A percentile compares a stretch with the other conserved stretches of the same genome.
phyloP scores from a whole-genome alignment of 2,888 invertebrate species.

The Bhutanitis thaidina region DNA sequence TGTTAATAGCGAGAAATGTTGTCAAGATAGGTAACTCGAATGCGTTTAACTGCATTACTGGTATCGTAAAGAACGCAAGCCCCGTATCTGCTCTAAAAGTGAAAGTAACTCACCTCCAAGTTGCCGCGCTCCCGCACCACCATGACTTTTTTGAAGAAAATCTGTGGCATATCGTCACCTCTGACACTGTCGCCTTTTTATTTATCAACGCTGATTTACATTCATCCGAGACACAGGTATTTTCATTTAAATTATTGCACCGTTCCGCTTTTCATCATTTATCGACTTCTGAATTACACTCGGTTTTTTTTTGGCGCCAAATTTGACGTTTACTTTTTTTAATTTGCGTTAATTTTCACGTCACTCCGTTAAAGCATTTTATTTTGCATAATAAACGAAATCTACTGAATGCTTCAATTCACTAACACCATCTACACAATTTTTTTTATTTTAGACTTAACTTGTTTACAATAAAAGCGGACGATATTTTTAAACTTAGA shows the following conservation, averaged over 20 bases:
- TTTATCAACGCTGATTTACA: neutral
- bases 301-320: constrained; percentile 18
- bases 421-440: no score
- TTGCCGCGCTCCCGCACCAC: constrained; percentile 65
- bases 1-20: no score
- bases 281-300: constrained; percentile 19
- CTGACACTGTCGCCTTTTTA: constrained; percentile 29
- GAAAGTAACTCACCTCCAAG: constrained; percentile 75
- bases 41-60: neutral
- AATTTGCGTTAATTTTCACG: neutral
- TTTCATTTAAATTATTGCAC: constrained; percentile 18
- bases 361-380: no score
- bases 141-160: constrained; percentile 78
- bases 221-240: constrained; percentile 9
- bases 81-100: constrained; percentile 46
- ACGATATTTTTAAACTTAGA: constrained; percentile 24
- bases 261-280: constrained; percentile 23
- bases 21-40: no score
- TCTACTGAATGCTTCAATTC: neutral
- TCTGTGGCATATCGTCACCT: constrained; percentile 71
- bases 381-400: neutral
- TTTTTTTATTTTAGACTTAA: no score
- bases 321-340: constrained; percentile 11
- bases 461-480: no score
- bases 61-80: constrained; percentile 17